Percentiles rank a stretch among this genome's conserved stretches.
Conservation (phyloP, 2,797 vertebrate species). For the Muscicapa comitata region DNA sequence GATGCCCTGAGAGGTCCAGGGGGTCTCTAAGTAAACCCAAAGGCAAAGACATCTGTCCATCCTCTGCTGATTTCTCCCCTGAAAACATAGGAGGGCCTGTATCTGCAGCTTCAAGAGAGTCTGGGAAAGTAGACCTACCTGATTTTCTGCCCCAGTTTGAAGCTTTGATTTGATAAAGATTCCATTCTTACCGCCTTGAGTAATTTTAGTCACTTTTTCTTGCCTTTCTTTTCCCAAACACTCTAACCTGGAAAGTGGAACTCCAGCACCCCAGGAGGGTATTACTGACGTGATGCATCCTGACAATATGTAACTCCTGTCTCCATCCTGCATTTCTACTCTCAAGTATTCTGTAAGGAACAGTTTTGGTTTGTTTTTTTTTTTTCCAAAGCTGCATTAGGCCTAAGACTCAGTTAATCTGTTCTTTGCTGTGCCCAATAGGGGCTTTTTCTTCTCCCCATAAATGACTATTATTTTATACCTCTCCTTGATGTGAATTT, state of each 20-base stretch:
- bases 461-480: background rate
- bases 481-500: background rate
- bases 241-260: conserved; percentile 30
- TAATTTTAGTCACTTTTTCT: background rate
- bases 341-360: background rate
- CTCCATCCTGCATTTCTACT: background rate
- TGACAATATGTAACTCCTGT: conserved; percentile 21
- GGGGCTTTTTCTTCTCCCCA: background rate
- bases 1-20: rapidly evolving
- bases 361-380: no score
- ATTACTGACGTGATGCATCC: conserved; percentile 21
- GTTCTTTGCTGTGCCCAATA: background rate
- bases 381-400: background rate
- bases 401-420: background rate
- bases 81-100: background rate
- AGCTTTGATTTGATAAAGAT: background rate
- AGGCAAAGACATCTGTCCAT: background rate
- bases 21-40: background rate
- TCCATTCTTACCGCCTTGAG: background rate
- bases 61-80: background rate
- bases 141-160: background rate
- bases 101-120: background rate
- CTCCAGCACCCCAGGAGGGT: conserved; percentile 40
- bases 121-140: background rate
- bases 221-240: background rate